Evolutionary conservation across 1,140 invertebrate genomes (phyloP).

Genomic region (Cydia pomonella): DNA sequence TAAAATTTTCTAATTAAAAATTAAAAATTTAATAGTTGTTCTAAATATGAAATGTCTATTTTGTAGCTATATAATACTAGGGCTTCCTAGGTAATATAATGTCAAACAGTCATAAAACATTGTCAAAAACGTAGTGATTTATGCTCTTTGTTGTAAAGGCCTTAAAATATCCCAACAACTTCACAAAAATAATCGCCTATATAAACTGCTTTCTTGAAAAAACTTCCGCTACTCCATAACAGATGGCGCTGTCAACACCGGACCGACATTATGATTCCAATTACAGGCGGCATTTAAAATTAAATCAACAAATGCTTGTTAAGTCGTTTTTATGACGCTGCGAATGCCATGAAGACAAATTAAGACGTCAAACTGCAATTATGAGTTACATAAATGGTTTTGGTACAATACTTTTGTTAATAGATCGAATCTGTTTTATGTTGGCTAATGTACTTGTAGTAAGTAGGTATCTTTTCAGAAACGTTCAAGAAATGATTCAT

Average conservation of each 20-base stretch:
- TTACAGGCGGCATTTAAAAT: conserved; percentile 39
- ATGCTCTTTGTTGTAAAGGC: no score
- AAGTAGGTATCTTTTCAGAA: no score
- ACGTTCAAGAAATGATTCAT: no score
- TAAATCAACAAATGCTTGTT: conserved; percentile 52
- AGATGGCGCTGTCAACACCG: conserved; percentile 52
- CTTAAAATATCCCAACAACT: neutral
- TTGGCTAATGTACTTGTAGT: no score
- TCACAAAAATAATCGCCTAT: neutral
- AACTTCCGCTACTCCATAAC: conserved; percentile 50
- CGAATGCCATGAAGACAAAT: neutral
- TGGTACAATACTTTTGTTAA: conserved; percentile 3
- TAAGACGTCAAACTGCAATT: conserved; percentile 34
- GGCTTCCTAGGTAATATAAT: no score
- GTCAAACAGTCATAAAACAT: no score
- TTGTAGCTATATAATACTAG: no score
- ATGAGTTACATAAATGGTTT: conserved; percentile 30
- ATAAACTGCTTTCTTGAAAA: neutral
- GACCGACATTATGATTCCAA: conserved; percentile 47
- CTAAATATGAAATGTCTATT: no score
- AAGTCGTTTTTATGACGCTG: neutral
- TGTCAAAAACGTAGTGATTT: no score
- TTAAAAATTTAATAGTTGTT: no score
- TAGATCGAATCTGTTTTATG: no score
- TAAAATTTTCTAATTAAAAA: no score